Base-by-base conservation (phyloP, 2,888 invertebrate genomes). In the Agrilus cyanescens region DNA sequence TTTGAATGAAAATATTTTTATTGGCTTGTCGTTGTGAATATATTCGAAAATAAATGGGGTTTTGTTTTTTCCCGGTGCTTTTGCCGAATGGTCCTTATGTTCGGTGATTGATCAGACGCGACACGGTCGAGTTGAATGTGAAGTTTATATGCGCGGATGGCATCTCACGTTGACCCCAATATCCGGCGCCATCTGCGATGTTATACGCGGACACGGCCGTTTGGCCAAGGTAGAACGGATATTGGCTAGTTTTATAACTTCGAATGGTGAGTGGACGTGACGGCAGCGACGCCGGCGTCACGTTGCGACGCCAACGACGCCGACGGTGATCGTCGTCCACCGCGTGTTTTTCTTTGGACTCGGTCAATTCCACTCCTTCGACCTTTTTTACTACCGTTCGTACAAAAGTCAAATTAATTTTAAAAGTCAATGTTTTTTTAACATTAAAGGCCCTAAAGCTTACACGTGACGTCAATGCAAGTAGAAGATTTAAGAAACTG, bases 171-270 rank as follows among this genome's bases (percentile, higher is more conserved):
- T 41, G 43, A 25, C 40, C 41, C 45, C 47, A 47, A 47, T 47
- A 47, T 47, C 41, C 45, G 50, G 53, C 62, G 59, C 58, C 62
- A 63, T 63, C 59, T 62, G 62, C 56, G 49, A 46, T 43, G 47
- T 50, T 52, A 53, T 55, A 53, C 53, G 53, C 53, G 55, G 52
- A 52, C 44, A 47, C 48, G 46, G 47, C 37, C 46, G 47, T 44
- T 43, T 34, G 37, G 39, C 55, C 51, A 58, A 58, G 60, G 59
- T 58, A 57, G 54, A 53, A 59, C 63, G 66, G 67, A 66, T 67
- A 67, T 67, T 67, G 67, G 67, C 61, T 58, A 61, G 61, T 67
- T 67, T 67, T 67, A 67, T 67, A 65, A 63, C 64, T 59, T 56
- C 51, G 58, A 62, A 60, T 61, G 61, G 61, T 54, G 61, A 56